A percentile compares a stretch with the other conserved stretches of the same genome.
phyloP scores from a whole-genome alignment of 2,797 vertebrate genomes.

The Pitangus sulphuratus region DNA sequence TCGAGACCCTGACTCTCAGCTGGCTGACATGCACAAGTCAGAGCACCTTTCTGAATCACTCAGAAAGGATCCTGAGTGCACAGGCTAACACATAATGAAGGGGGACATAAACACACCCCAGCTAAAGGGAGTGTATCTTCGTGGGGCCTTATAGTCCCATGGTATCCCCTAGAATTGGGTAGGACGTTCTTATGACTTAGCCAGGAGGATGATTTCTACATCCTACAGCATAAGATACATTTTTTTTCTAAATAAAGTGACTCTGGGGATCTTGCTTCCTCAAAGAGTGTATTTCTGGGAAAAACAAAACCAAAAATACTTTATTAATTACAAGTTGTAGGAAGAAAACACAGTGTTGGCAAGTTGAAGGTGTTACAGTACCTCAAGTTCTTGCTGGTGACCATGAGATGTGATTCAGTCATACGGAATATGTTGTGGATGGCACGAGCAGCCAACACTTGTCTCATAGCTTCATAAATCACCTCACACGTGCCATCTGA shows the following conservation, averaged over 20 bases:
- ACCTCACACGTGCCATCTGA: slow-evolving; percentile 86
- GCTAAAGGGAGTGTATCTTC: not conserved
- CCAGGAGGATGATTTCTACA: not conserved
- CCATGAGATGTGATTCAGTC: slow-evolving; percentile 94
- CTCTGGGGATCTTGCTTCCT: not conserved
- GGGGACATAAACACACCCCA: not conserved
- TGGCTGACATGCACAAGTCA: fast-evolving
- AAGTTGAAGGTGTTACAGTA: slow-evolving; percentile 33
- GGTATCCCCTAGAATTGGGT: not conserved
- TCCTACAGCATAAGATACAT: not conserved
- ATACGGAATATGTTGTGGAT: slow-evolving; percentile 99
- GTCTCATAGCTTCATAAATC: slow-evolving; percentile 97
- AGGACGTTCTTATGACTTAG: not conserved
- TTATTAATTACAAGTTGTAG: not conserved
- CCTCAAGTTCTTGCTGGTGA: slow-evolving; percentile 91
- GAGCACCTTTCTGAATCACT: not conserved
- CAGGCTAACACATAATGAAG: fast-evolving
- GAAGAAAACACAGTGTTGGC: not conserved
- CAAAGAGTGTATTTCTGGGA: not conserved
- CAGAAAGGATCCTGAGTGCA: not conserved
- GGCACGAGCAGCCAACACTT: slow-evolving; percentile 94
- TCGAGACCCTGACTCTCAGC: not conserved
- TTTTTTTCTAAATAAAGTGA: not conserved
- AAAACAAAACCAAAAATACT: not conserved
- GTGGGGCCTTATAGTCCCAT: not conserved